Percentiles rank a stretch among this genome's conserved stretches.
Evolutionary conservation across 2,113 vertebrate species (phyloP).

Genomic region (Aspidoscelis tigris): DNA sequence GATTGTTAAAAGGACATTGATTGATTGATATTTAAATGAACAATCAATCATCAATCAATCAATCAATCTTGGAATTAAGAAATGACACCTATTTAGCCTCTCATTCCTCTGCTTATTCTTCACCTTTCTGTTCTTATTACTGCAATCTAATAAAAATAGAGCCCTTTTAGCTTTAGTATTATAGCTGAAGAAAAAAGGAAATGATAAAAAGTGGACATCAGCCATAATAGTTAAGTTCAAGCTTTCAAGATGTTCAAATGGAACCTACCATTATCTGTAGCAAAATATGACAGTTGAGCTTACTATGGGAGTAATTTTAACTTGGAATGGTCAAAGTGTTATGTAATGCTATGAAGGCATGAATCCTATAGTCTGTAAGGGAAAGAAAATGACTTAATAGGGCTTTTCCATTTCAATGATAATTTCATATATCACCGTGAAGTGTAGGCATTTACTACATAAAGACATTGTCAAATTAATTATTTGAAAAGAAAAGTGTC

Average conservation of each 20-base stretch:
- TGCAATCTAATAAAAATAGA: background rate
- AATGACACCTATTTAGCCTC: too few species aligned
- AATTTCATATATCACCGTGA: slow-evolving; percentile 22
- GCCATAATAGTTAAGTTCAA: background rate
- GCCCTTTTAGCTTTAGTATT: too few species aligned
- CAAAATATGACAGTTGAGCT: background rate
- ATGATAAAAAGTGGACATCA: background rate
- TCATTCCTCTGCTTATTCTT: background rate
- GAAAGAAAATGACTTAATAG: slow-evolving; percentile 18
- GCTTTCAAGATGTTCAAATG: slow-evolving; percentile 3
- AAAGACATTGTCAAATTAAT: slow-evolving; percentile 10
- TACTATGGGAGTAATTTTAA: slow-evolving; percentile 19
- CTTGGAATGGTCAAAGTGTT: slow-evolving; percentile 5
- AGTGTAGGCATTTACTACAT: slow-evolving; percentile 10
- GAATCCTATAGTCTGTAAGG: slow-evolving; percentile 19
- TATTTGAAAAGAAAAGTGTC: slow-evolving; percentile 26
- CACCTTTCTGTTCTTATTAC: too few species aligned
- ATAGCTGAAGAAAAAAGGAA: background rate
- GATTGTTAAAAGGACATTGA: too few species aligned
- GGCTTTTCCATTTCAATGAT: slow-evolving; percentile 27
- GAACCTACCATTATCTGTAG: background rate
- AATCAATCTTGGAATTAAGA: too few species aligned
- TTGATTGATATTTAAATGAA: too few species aligned
- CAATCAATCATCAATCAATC: too few species aligned
- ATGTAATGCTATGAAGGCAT: background rate